These are phyloP conservation scores for Sarcophaga bullata DNA, from an alignment of 1,140 invertebrate species.

Conservation along the genomic window DNA sequence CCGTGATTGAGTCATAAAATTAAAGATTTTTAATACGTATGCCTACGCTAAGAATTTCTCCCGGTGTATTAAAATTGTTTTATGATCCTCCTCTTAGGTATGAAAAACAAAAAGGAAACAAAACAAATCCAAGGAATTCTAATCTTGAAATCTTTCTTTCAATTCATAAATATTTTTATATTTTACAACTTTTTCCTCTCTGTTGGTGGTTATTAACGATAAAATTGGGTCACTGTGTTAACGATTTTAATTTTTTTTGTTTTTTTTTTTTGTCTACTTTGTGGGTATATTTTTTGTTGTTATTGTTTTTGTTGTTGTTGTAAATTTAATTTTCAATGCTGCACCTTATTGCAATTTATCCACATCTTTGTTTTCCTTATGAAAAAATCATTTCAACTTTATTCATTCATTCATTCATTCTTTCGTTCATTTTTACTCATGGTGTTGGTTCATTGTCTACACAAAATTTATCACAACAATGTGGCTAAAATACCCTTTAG, in stretches of 20 bases:
- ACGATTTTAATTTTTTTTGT: not conserved
- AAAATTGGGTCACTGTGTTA: constrained; percentile 30
- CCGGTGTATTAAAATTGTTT: too few species aligned
- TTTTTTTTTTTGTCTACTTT: too few species aligned
- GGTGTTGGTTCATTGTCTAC: constrained; percentile 22
- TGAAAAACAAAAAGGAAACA: too few species aligned
- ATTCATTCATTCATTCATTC: too few species aligned
- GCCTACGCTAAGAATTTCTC: too few species aligned
- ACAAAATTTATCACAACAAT: not conserved
- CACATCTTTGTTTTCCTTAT: not conserved
- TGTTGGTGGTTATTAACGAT: not conserved
- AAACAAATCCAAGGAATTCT: not conserved
- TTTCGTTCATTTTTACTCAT: not conserved
- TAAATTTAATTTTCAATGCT: constrained; percentile 3
- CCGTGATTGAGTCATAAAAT: too few species aligned
- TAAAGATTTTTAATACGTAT: too few species aligned
- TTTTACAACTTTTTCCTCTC: not conserved
- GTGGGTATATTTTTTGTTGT: not conserved
- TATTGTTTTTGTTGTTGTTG: too few species aligned
- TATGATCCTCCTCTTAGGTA: too few species aligned
- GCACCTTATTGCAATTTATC: constrained; percentile 5
- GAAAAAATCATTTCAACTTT: constrained; percentile 16
- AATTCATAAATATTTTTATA: not conserved
- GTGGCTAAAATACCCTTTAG: constrained; percentile 19
- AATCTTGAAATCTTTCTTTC: constrained; percentile 6